A percentile compares a stretch with the other conserved stretches of the same genome.
phyloP scores from a whole-genome alignment of 2,888 invertebrate species.

The Crossocerus cetratus region DNA sequence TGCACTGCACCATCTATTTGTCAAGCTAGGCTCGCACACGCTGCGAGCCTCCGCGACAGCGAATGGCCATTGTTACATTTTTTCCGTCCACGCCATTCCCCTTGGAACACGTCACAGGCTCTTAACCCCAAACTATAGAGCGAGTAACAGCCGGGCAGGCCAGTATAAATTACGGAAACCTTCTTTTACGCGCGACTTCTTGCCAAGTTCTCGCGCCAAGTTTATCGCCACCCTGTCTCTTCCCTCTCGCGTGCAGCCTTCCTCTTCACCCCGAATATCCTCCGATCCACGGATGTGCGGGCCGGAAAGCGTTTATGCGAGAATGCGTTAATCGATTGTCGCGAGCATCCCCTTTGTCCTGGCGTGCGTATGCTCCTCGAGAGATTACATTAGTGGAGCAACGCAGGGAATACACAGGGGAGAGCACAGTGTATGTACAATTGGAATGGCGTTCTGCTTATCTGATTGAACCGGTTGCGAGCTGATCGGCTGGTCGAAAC shows the following conservation, averaged over 20 bases:
- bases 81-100: slow-evolving; percentile 29
- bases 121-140: slow-evolving; percentile 34
- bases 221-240: background rate
- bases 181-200: background rate
- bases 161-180: slow-evolving; percentile 22
- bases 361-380: background rate
- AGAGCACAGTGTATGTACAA: too few species aligned
- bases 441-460: too few species aligned
- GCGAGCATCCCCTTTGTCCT: background rate
- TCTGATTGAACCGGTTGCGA: too few species aligned
- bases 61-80: slow-evolving; percentile 18
- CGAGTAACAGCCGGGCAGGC: slow-evolving; percentile 7
- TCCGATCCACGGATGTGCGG: background rate
- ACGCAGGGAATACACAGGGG: too few species aligned
- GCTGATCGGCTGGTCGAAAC: too few species aligned
- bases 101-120: slow-evolving; percentile 40
- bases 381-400: too few species aligned
- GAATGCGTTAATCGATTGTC: background rate
- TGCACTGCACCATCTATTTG: too few species aligned
- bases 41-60: background rate
- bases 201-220: background rate
- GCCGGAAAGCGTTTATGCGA: background rate
- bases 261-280: background rate
- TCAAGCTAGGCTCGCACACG: too few species aligned
- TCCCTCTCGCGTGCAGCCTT: background rate